Conservation (phyloP, 2,113 vertebrate species). For the Callaeas wilsoni region DNA sequence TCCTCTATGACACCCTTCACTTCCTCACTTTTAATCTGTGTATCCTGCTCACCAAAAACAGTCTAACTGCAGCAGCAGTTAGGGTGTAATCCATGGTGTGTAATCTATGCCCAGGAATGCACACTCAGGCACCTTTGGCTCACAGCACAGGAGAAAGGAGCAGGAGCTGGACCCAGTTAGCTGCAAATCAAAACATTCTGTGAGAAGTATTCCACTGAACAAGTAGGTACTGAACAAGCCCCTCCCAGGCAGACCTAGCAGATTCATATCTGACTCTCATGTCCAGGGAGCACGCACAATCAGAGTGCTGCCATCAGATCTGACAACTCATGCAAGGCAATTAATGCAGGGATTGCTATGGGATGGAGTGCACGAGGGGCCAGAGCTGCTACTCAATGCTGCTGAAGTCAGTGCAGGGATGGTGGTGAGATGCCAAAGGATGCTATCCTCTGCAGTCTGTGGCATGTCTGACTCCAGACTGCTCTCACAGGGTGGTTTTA, state of each 20-base stretch:
- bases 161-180: too few relatives aligned
- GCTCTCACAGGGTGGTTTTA: not conserved
- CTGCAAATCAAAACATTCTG: not conserved
- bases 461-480: not conserved
- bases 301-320: not conserved
- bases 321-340: not conserved
- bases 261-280: not conserved
- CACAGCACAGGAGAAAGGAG: not conserved
- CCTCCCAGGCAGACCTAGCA: not conserved
- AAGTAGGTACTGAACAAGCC: not conserved
- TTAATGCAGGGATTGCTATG: too few relatives aligned
- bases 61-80: not conserved
- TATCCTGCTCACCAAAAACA: not conserved
- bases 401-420: not conserved
- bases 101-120: not conserved
- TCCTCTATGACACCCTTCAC: not conserved
- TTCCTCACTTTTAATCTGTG: not conserved
- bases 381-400: not conserved
- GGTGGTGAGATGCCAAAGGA: not conserved
- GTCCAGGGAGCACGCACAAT: accelerated
- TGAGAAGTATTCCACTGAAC: not conserved
- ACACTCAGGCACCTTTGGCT: accelerated
- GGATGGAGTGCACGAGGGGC: not conserved
- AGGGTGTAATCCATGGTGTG: not conserved
- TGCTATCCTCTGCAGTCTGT: not conserved